A percentile compares a stretch with the other conserved stretches of the same genome.
phyloP scores from a whole-genome alignment of 2,888 invertebrate species.

The Drosophila cognata region DNA sequence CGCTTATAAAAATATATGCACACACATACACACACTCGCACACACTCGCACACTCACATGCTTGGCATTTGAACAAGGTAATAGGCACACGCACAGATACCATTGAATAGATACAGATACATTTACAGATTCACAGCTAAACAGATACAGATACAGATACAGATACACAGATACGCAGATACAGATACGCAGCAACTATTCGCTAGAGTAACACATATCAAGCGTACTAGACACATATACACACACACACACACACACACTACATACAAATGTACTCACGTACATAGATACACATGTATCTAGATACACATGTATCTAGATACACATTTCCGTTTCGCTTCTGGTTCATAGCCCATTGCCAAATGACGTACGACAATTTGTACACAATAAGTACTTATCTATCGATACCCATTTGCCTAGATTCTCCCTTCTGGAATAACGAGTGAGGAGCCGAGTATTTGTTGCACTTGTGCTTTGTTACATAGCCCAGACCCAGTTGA shows the following conservation, averaged over 20 bases:
- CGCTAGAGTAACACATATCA: constrained; percentile 32
- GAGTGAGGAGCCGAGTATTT: neutral
- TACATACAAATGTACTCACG: constrained; percentile 12
- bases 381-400: constrained; percentile 13
- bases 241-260: constrained; percentile 5
- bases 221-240: neutral
- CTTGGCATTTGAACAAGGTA: constrained; percentile 15
- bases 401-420: neutral
- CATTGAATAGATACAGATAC: constrained; percentile 14
- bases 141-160: neutral
- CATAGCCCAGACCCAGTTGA: neutral
- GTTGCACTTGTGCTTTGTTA: neutral
- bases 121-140: constrained; percentile 11
- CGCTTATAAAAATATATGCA: constrained; percentile 39
- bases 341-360: constrained; percentile 34
- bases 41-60: neutral
- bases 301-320: constrained; percentile 26
- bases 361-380: constrained; percentile 31
- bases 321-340: constrained; percentile 33
- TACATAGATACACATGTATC: constrained; percentile 11
- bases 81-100: constrained; percentile 20
- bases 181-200: constrained; percentile 15
- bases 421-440: neutral
- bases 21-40: neutral
- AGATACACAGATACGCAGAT: constrained; percentile 22